Evolutionary conservation across 2,797 vertebrate species (phyloP).

Genomic region (Pangasius mekongensis): DNA sequence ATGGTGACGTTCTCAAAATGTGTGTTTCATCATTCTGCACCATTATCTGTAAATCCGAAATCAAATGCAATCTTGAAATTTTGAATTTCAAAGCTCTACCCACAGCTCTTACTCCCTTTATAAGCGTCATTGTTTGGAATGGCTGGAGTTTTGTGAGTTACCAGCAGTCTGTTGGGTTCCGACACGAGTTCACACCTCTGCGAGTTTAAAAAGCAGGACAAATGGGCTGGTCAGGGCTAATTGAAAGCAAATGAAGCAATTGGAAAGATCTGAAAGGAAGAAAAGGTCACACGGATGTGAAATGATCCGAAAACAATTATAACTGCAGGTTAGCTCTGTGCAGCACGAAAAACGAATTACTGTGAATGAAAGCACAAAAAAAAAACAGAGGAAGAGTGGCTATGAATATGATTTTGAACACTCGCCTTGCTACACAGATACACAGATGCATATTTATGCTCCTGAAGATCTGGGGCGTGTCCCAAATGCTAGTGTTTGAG

Average conservation of each 20-base stretch:
- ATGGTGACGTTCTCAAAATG: not conserved
- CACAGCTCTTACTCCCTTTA: not conserved
- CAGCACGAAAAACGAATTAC: not conserved
- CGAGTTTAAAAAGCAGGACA: not conserved
- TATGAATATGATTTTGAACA: not conserved
- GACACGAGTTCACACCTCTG: slow-evolving; percentile 5
- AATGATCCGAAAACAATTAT: slow-evolving; percentile 15
- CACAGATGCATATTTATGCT: not conserved
- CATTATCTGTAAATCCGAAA: not conserved
- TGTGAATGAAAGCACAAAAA: not conserved
- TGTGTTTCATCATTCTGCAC: slow-evolving; percentile 1
- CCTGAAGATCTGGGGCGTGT: not conserved
- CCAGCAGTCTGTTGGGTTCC: not conserved
- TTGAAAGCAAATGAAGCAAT: slow-evolving; percentile 5
- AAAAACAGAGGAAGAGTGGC: too few relatives aligned
- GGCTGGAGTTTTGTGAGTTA: not conserved
- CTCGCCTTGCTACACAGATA: too few relatives aligned
- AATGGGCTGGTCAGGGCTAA: slow-evolving; percentile 21
- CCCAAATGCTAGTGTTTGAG: not conserved
- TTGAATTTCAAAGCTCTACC: not conserved
- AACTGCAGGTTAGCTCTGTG: not conserved
- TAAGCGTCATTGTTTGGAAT: not conserved
- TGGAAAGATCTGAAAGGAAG: not conserved
- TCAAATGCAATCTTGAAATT: not conserved
- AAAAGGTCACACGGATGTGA: slow-evolving; percentile 27